phyloP scores from a whole-genome alignment of 2,888 invertebrate species.

The Aromia moschata region DNA sequence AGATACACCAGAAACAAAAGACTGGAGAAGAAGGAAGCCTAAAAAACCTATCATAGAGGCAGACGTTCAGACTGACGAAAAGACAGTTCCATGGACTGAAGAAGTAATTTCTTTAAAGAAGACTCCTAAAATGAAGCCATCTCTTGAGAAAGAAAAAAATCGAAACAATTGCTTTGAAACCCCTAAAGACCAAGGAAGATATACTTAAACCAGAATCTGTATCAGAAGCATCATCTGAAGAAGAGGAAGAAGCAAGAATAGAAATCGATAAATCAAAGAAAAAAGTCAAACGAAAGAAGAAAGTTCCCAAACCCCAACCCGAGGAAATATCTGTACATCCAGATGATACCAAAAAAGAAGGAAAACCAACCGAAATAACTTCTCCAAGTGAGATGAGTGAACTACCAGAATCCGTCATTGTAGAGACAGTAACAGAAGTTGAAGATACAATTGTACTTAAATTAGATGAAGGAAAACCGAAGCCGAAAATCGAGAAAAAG shows the following conservation, averaged over 20 bases:
- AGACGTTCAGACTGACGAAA: slow-evolving; percentile 17
- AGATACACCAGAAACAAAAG: slow-evolving; percentile 28
- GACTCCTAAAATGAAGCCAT: slow-evolving; percentile 55
- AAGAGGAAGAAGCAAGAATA: slow-evolving; percentile 18
- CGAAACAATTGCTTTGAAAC: slow-evolving; percentile 43
- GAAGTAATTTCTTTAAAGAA: slow-evolving; percentile 66
- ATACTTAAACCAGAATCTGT: slow-evolving; percentile 1
- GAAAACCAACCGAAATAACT: slow-evolving; percentile 43
- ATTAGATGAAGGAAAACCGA: slow-evolving; percentile 58
- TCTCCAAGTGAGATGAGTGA: slow-evolving; percentile 37
- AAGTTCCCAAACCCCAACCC: slow-evolving; percentile 32
- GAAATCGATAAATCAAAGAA: slow-evolving; percentile 18
- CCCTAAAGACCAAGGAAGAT: slow-evolving; percentile 3
- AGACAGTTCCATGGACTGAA: slow-evolving; percentile 66
- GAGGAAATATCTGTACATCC: slow-evolving; percentile 32
- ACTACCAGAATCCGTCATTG: slow-evolving; percentile 58
- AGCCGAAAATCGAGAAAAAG: slow-evolving; percentile 46
- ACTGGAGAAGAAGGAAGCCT: slow-evolving; percentile 41
- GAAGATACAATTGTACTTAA: slow-evolving; percentile 70
- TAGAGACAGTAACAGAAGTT: slow-evolving; percentile 67
- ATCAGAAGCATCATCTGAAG: slow-evolving; percentile 21
- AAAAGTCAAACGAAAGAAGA: slow-evolving; percentile 29
- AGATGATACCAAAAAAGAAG: slow-evolving; percentile 29
- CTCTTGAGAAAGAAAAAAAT: slow-evolving; percentile 56
- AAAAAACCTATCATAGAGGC: slow-evolving; percentile 36